Evolutionary conservation across 1,140 invertebrate species (phyloP), one percentile per base, ranked within the genome.

Genomic region (Aethina tumida): DNA sequence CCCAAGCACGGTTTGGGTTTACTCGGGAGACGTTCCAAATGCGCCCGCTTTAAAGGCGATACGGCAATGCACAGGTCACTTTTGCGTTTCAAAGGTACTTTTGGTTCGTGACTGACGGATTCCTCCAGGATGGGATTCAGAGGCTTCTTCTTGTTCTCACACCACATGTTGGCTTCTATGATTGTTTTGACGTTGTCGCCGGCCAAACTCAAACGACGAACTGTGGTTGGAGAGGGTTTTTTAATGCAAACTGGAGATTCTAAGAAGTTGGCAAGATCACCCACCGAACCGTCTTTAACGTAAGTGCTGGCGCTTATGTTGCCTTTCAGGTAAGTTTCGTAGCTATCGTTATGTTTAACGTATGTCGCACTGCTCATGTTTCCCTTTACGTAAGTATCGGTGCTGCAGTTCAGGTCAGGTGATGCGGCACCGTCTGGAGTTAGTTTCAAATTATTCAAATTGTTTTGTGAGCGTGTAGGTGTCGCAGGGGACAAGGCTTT

Each of bases 261-360:
- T 3, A 25, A 42, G 8, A 46, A 43, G 13, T 28, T 22, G 16
- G 24, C 24, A 13, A 43, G 13, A 24, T 47, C 36, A 21, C 28
- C 39, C 9, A 42, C 7, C 3, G 42, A 51, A 10, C n/a, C 24
- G 14, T 49, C 42, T 41, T 52, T 49, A 2, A 43, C 33, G 27
- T 42, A 55, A 14, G 51, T 54, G 5, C 19, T 41, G 6, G 45
- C 19, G 31, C 45, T 52, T 1, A 47, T 16, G 32, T 48, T 47
- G 2, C 12, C 37, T 27, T 51, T 51, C 20, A 47, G 28, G 28
- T 43, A 56, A n/a, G 49, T 54, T 28, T 49, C 52, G 18, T 17
- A 30, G 31, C 42, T 47, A 27, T 35, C 32, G 29, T 32, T 39
- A 14, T 27, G 38, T 17, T 48, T 47, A n/a, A 47, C 36, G 29